phyloP scores from a whole-genome alignment of 2,797 vertebrate species.

The Ataeniobius toweri region DNA sequence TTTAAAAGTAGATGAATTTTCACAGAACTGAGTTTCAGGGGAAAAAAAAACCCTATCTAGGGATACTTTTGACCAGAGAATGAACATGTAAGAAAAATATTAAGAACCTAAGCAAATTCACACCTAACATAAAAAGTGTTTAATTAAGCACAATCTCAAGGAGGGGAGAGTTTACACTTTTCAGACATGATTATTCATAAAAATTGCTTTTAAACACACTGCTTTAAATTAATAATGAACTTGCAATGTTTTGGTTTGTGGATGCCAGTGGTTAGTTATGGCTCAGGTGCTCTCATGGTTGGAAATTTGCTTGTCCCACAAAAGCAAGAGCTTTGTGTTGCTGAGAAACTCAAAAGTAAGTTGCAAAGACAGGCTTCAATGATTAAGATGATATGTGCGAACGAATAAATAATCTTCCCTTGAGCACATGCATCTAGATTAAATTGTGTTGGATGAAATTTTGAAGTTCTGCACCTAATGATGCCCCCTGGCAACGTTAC shows the following conservation, averaged over 20 bases:
- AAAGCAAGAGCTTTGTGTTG: neutral
- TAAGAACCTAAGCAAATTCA: neutral
- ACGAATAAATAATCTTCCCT: neutral
- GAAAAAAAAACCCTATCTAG: neutral
- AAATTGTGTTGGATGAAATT: neutral
- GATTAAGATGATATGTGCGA: neutral
- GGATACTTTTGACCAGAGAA: neutral
- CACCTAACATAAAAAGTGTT: neutral
- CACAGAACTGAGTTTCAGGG: neutral
- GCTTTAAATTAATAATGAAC: neutral
- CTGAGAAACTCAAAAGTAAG: neutral
- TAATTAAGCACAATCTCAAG: neutral
- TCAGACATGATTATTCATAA: neutral
- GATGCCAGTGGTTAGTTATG: neutral
- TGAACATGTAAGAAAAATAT: neutral
- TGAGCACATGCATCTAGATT: neutral
- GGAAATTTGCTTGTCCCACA: neutral
- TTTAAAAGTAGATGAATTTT: neutral
- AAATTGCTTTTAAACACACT: neutral
- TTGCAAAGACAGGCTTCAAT: neutral
- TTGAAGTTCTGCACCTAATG: neutral
- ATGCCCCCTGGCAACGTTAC: constrained; percentile 1
- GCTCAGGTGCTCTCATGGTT: neutral
- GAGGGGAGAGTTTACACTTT: neutral
- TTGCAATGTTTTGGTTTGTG: neutral